Evolutionary conservation across 2,113 vertebrate species (phyloP), one percentile per base, ranked within the genome.

Genomic region (Anguilla rostrata): DNA sequence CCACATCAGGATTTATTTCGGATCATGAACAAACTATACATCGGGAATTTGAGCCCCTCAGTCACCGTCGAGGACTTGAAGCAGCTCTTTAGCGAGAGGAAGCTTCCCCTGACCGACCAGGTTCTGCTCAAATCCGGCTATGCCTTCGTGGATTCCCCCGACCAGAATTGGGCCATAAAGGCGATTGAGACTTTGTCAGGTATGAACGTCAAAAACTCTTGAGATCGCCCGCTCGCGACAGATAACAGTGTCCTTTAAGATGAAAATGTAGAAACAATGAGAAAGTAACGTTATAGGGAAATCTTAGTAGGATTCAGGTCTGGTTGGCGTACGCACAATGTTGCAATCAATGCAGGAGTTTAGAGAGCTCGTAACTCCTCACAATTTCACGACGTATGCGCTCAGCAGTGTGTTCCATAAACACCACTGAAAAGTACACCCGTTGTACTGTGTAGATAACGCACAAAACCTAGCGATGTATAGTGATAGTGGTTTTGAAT

Each of bases 11-110:
- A 92, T 93, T 94, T 90, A 87, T 90, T 89, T 91, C 92, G 95
- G 97, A 98, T 94, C 97, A 98, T 98, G 97, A 97, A 97, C 96
- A 97, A 97, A 97, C 97, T 98, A 91, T 98, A 97, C 95, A 95
- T 98, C 92, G 97, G 97, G 93, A 98, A 98, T 96, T 95, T 98
- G 95, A 98, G 97, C 95, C 96, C 97, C 93, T 96, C 96, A 93
- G 97, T 96, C 94, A 98, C 97, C 85, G 97, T 96, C 94, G 97
- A 97, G 92, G 97, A 98, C 94, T 96, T 98, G 92, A 95, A 96
- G 94, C 96, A 96, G 95, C 96, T 98, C 94, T 98, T 98, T 91
- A 94, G 94, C 91, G 97, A 97, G 93, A 96, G 93, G 92, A 94
- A 97, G 94, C 96, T 98, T 88, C 96, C 97, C 87, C 95, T 97